phyloP scores from a whole-genome alignment of 2,888 invertebrate species.

The Cryptophagus acutangulus region DNA sequence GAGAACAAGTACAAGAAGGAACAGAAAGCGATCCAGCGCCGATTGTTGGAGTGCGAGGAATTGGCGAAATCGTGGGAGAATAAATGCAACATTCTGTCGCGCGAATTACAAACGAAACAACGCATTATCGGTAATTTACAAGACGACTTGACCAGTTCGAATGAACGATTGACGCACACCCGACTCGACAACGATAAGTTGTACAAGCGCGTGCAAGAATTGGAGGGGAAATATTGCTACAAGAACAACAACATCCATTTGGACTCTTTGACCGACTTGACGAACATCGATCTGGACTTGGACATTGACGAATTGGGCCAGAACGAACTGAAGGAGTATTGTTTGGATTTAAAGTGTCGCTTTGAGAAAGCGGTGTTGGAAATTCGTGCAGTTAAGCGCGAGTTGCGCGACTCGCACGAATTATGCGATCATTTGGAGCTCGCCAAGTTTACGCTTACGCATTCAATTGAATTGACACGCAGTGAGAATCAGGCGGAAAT shows the following conservation, averaged over 20 bases:
- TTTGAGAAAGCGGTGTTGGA: constrained; percentile 80
- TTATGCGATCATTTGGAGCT: constrained; percentile 76
- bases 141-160: constrained; percentile 61
- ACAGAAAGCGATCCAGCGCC: constrained; percentile 47
- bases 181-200: constrained; percentile 74
- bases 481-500: constrained; percentile 68
- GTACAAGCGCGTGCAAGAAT: constrained; percentile 65
- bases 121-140: constrained; percentile 63
- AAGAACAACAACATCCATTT: constrained; percentile 57
- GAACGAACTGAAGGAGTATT: constrained; percentile 74
- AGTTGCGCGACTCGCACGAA: constrained; percentile 72
- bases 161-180: constrained; percentile 62
- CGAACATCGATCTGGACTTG: constrained; percentile 71
- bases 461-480: constrained; percentile 62
- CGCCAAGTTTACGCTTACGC: constrained; percentile 68
- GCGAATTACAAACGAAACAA: constrained; percentile 62
- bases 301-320: constrained; percentile 70
- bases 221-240: constrained; percentile 57
- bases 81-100: constrained; percentile 59
- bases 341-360: constrained; percentile 67
- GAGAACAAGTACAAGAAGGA: constrained; percentile 66
- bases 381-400: constrained; percentile 76
- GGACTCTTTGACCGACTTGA: constrained; percentile 75
- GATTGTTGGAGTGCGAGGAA: constrained; percentile 62
- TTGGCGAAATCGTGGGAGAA: constrained; percentile 63